Evolutionary conservation across 2,797 vertebrate genomes (phyloP), one percentile per base, ranked within the genome.

Genomic region (Halcyon smyrnensis): DNA sequence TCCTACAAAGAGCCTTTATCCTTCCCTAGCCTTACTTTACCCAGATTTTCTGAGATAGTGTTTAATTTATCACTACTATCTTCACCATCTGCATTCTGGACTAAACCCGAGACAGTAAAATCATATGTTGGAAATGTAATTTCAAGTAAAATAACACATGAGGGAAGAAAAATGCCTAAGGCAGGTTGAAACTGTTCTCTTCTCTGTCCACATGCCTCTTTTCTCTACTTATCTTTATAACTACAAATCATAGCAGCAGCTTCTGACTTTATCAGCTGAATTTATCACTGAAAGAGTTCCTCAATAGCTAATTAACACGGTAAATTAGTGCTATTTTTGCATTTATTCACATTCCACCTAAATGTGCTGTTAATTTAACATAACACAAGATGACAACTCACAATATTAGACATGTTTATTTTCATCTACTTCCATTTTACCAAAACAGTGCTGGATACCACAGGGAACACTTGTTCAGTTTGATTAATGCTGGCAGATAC

Each of bases 271-370:
- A 86, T 45, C 89, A 87, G 78, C 39, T 67, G 64, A 71, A 96
- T 54, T 70, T 65, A 39, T 86, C 83, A 67, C 53, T 59, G 30
- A 34, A 84, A 88, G 69, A 90, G 68, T 78, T 93, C 43, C 46
- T 92, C 82, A 91, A 89, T n/a, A 95, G 50, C 48, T 96, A 95
- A 82, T 94, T 87, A 94, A 81, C 84, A 82, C 57, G 76, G 95
- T 45, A 92, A 95, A 96, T 73, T 45, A 86, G 81, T 51, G 45
- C 12, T 69, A 78, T 53, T 59, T 75, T 91, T 86, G 15, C 70
- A 87, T 80, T 84, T 92, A 87, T 79, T 54, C 69, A 90, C 50
- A 51, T 75, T 96, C 88, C 43, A 77, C 34, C 53, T 3, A 11
- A 87, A 84, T 24, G 84, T 65, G 73, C 45, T 57, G 8, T 74